A percentile compares a stretch with the other conserved stretches of the same genome.
phyloP scores from a whole-genome alignment of 2,888 invertebrate species.

The Mimachlamys varia region DNA sequence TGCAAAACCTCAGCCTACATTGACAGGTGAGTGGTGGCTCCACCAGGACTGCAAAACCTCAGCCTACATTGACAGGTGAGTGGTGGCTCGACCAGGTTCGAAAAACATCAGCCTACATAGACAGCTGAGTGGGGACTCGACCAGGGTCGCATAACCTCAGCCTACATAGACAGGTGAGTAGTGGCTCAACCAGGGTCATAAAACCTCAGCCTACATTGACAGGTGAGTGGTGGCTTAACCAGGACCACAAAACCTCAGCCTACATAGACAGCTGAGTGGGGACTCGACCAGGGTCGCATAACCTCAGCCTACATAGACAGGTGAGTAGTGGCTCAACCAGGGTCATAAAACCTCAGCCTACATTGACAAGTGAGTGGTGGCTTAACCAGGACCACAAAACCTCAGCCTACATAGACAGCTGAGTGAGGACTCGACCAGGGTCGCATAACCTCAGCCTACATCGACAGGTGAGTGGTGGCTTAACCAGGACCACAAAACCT shows the following conservation, averaged over 20 bases:
- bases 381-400: conserved; percentile 86
- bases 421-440: conserved; percentile 89
- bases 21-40: conserved; percentile 90
- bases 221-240: too few species aligned
- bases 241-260: too few species aligned
- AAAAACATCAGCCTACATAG: conserved; percentile 86
- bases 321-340: conserved; percentile 88
- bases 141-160: too few species aligned
- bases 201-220: conserved; percentile 87
- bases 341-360: conserved; percentile 86
- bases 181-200: conserved; percentile 88
- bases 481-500: conserved; percentile 85
- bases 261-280: too few species aligned
- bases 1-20: conserved; percentile 86
- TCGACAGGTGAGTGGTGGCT: conserved; percentile 93
- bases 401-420: conserved; percentile 87
- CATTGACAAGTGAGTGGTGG: conserved; percentile 90
- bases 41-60: conserved; percentile 86
- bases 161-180: too few species aligned
- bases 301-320: conserved; percentile 87
- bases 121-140: too few species aligned
- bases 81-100: conserved; percentile 89
- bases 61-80: conserved; percentile 87
- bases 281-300: conserved; percentile 86
- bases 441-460: conserved; percentile 86